Percentiles rank a stretch among this genome's conserved stretches.
Evolutionary conservation across 2,113 vertebrate genomes (phyloP).

Genomic region (Oryctolagus cuniculus): DNA sequence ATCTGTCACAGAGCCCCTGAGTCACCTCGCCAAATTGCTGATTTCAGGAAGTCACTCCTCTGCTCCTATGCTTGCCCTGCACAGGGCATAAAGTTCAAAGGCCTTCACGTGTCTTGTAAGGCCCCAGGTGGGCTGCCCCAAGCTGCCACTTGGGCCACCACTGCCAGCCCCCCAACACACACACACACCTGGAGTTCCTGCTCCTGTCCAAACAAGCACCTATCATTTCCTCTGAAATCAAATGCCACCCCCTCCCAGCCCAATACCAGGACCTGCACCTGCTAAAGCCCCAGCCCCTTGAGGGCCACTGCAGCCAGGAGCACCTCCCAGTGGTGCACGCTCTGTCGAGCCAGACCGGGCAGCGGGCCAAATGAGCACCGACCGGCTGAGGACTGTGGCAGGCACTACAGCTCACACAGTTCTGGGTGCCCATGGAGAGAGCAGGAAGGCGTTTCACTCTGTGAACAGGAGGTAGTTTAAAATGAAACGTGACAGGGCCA

Average conservation of each 20-base stretch:
- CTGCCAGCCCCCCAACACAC: background rate
- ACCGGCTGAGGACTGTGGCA: background rate
- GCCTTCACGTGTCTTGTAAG: background rate
- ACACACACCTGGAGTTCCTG: background rate
- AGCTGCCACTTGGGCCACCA: background rate
- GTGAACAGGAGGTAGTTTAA: background rate
- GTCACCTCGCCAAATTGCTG: background rate
- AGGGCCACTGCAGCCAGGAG: background rate
- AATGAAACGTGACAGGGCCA: background rate
- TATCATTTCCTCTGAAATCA: background rate
- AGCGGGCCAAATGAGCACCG: background rate
- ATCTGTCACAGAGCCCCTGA: background rate
- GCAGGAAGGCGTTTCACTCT: background rate
- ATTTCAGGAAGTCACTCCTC: background rate
- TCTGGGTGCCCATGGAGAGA: background rate
- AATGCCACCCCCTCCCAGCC: background rate
- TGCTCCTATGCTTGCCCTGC: background rate
- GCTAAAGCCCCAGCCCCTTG: background rate
- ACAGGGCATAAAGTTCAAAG: background rate
- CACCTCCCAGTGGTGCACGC: background rate
- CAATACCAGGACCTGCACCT: background rate
- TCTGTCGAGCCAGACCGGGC: background rate
- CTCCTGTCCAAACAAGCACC: background rate
- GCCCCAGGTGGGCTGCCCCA: background rate
- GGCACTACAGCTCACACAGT: background rate